These are phyloP conservation scores for Prionailurus bengalensis DNA, from an alignment of 2,113 vertebrate genomes.

Conservation along the genomic window DNA sequence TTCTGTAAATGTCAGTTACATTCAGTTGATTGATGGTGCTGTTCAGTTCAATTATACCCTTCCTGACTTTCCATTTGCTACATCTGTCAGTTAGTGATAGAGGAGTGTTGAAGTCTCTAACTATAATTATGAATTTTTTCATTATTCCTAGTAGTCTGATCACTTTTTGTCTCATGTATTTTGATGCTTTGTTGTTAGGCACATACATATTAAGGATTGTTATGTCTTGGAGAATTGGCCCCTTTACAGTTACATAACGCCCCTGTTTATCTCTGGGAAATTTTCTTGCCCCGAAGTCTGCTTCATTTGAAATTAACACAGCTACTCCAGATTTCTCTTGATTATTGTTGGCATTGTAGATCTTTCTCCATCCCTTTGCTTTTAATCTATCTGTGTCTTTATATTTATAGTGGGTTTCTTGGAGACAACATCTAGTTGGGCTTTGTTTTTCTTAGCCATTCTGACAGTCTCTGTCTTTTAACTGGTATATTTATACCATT, in stretches of 20 bases:
- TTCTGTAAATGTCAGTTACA: slow-evolving; percentile 59
- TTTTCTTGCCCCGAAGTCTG: neutral
- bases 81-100: slow-evolving; percentile 51
- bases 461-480: neutral
- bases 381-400: slow-evolving; percentile 6
- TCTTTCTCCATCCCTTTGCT: neutral
- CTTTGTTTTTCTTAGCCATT: neutral
- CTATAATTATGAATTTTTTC: slow-evolving; percentile 38
- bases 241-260: slow-evolving; percentile 19
- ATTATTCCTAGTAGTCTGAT: neutral
- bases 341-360: neutral
- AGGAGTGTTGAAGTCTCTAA: slow-evolving; percentile 35
- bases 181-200: slow-evolving; percentile 20
- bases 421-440: neutral
- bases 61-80: slow-evolving; percentile 47
- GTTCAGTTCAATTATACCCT: slow-evolving; percentile 55
- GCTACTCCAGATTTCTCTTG: neutral
- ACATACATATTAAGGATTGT: neutral
- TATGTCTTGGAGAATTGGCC: neutral
- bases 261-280: neutral
- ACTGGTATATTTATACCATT: neutral
- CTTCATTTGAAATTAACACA: slow-evolving; percentile 13
- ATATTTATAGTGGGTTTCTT: slow-evolving; percentile 37
- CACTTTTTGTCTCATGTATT: slow-evolving; percentile 21
- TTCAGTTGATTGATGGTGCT: slow-evolving; percentile 32